Conservation (phyloP, 1,140 invertebrate genomes). For the Pseudomyrmex pallidus region DNA sequence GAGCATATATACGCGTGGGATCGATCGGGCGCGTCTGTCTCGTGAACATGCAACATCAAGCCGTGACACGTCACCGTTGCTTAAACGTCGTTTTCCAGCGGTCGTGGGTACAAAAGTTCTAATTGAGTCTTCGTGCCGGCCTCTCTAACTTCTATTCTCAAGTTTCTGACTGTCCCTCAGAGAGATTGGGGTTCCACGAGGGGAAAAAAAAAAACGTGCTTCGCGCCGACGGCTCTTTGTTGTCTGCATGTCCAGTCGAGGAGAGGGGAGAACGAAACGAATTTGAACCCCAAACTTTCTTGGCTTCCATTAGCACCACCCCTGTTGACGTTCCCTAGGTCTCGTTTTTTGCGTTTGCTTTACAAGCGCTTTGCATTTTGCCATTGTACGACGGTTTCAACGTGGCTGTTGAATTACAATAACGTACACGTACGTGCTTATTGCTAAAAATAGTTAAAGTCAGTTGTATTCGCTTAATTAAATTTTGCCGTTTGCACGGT, state of each 20-base stretch:
- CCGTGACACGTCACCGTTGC: constrained; percentile 49
- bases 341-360: constrained; percentile 29
- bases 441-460: neutral
- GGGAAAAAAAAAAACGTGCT: constrained; percentile 57
- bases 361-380: constrained; percentile 2
- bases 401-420: too few relatives aligned
- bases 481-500: neutral
- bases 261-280: constrained; percentile 66
- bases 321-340: neutral
- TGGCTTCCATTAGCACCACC: constrained; percentile 77
- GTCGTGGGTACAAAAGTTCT: constrained; percentile 59
- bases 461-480: neutral
- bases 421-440: neutral
- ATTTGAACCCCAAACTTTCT: constrained; percentile 77
- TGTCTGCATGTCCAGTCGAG: constrained; percentile 67
- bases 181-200: constrained; percentile 72
- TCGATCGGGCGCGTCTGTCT: constrained; percentile 10
- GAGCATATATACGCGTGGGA: neutral
- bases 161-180: constrained; percentile 60
- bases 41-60: constrained; percentile 37
- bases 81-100: constrained; percentile 65
- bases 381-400: neutral
- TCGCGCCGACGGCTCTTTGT: constrained; percentile 71
- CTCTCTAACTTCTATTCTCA: constrained; percentile 68
- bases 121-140: constrained; percentile 65